phyloP scores from a whole-genome alignment of 2,113 vertebrate genomes.

The Gracilinanus agilis region DNA sequence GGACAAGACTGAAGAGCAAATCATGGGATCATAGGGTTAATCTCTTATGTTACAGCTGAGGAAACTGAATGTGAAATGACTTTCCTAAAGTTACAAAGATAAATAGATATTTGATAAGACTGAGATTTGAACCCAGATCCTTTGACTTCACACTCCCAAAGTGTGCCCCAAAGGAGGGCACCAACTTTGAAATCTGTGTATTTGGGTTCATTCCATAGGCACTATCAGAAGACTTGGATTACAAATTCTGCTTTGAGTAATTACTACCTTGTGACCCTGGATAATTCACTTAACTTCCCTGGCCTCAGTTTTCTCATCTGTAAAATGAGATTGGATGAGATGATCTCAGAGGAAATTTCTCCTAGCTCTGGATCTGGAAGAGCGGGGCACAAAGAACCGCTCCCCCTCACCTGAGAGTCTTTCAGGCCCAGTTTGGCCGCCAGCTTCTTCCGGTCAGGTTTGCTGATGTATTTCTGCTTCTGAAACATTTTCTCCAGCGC shows the following conservation, averaged over 20 bases:
- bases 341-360: not conserved
- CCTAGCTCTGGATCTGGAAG: too few relatives aligned
- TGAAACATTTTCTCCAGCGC: conserved; percentile 98
- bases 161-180: not conserved
- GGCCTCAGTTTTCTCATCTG: not conserved
- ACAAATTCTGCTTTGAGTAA: not conserved
- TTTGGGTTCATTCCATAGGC: not conserved
- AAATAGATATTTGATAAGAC: not conserved
- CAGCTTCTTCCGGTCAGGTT: conserved; percentile 96
- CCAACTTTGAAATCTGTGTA: not conserved
- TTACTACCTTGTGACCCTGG: not conserved
- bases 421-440: conserved; percentile 95
- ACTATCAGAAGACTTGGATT: not conserved
- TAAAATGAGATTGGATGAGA: too few relatives aligned
- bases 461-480: conserved; percentile 99
- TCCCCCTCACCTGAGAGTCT: conserved; percentile 92
- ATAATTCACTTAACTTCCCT: rapidly evolving
- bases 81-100: not conserved
- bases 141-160: not conserved
- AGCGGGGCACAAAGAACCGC: not conserved
- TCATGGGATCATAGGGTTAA: not conserved
- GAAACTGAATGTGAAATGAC: not conserved
- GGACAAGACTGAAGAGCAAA: not conserved
- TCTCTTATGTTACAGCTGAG: not conserved
- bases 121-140: not conserved